Evolutionary conservation across 2,113 vertebrate genomes (phyloP).

Genomic region (Zosterops lateralis): DNA sequence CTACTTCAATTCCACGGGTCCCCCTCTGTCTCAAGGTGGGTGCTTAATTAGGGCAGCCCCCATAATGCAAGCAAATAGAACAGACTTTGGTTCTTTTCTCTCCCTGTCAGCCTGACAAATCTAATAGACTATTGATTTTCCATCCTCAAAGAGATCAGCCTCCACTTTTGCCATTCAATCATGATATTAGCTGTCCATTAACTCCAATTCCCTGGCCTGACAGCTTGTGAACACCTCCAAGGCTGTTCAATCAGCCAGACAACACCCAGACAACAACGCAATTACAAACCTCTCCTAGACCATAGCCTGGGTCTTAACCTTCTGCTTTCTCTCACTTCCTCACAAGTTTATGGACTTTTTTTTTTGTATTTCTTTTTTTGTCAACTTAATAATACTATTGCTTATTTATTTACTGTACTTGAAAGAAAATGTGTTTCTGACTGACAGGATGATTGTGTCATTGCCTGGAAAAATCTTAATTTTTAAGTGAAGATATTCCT

Average conservation of each 20-base stretch:
- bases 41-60: conserved; percentile 76
- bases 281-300: conserved; percentile 45
- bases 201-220: conserved; percentile 74
- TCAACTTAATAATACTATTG: conserved; percentile 63
- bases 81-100: neutral
- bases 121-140: conserved; percentile 98
- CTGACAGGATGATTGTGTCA: conserved; percentile 65
- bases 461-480: conserved; percentile 54
- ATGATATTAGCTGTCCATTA: conserved; percentile 91
- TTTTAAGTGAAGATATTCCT: conserved; percentile 63
- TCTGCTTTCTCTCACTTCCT: neutral
- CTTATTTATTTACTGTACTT: conserved; percentile 55
- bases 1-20: conserved; percentile 73
- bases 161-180: conserved; percentile 87
- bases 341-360: conserved; percentile 10
- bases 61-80: conserved; percentile 59
- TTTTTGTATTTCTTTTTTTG: conserved; percentile 22
- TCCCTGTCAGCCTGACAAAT: conserved; percentile 76
- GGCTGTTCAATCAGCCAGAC: conserved; percentile 63
- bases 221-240: conserved; percentile 70
- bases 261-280: conserved; percentile 55
- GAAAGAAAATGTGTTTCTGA: conserved; percentile 59
- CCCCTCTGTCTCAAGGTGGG: conserved; percentile 63
- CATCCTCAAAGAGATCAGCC: conserved; percentile 83
- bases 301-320: neutral